Base-by-base conservation (phyloP, 2,888 invertebrate genomes). In the Drosophila sordidula region DNA sequence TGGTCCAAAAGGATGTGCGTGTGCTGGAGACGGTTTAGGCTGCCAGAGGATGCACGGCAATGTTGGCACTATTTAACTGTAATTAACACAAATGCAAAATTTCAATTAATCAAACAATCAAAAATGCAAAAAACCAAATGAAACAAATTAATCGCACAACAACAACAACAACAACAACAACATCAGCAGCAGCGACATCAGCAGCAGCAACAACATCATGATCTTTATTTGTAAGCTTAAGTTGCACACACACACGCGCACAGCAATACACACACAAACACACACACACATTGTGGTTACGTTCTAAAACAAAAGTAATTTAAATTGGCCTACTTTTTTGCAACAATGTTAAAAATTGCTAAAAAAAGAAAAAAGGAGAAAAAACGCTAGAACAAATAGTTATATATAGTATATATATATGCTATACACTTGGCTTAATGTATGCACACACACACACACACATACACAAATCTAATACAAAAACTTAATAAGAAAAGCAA, bases 1-100 rank as follows among this genome's bases (percentile, higher is more conserved):
- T 99, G 88, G 98, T 99, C 55, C 97, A 98, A 92, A 99, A 99
- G 92, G 97, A 98, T 92, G 93, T 96, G 56, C 95, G 95, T 90
- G 94, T 94, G 68, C 93, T 95, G 68, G 94, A 95, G 78, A 90
- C 88, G 16, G 90, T 90, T 59, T 90, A 86, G 16, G 16, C 8
- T 9, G 44, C 12, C 6, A 9, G 22, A 12, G 9, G 9, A 49
- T 39, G 45, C 42, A 9, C 11, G 39, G 32, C 22, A 34, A 25
- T 41, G 50, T 49, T 66, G 51, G 39, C 36, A 51, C 47, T 51
- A 62, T 58, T 67, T 46, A 71, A 66, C 47, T 64, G 57, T 55
- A 59, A 66, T 66, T 44, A 58, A 55, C 45, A 70, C 46, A 46
- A 46, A 46, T 26, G 29, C 26, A 29, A 61, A 67, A 34, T 12